Percentiles rank a stretch among this genome's conserved stretches.
Conservation (phyloP, 2,888 invertebrate species). For the Sericinus montela region DNA sequence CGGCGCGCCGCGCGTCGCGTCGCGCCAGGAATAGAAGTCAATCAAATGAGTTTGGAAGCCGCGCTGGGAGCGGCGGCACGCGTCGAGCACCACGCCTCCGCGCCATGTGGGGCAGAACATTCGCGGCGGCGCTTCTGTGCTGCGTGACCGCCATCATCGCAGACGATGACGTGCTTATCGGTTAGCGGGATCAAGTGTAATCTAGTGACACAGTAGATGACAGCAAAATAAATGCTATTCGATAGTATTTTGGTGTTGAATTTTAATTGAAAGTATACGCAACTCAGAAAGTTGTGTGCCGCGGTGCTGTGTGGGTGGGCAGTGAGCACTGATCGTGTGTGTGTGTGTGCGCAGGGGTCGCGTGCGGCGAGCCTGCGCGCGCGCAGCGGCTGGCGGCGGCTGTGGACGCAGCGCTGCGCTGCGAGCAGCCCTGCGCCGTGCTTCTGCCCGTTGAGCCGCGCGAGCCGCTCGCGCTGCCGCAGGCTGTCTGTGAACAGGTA, state of each 20-base stretch:
- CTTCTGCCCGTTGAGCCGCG: conserved; percentile 17
- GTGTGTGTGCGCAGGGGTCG: conserved; percentile 21
- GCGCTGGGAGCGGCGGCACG: neutral
- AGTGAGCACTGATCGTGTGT: neutral
- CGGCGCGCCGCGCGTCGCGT: neutral
- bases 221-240: neutral
- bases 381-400: conserved; percentile 24
- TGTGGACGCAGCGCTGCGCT: conserved; percentile 24
- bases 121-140: neutral
- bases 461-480: conserved; percentile 23
- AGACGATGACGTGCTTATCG: conserved; percentile 7
- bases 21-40: conserved; percentile 2
- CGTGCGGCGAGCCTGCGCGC: conserved; percentile 20
- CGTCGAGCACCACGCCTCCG: neutral
- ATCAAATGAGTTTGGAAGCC: no score
- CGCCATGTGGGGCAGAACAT: conserved; percentile 2
- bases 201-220: neutral
- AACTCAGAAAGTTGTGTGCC: neutral
- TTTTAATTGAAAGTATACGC: neutral
- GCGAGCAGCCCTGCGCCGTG: conserved; percentile 21
- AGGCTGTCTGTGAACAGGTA: conserved; percentile 22
- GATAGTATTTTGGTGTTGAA: neutral
- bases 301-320: neutral
- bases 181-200: neutral
- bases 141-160: neutral